Percentiles rank a stretch among this genome's conserved stretches.
Evolutionary conservation across 2,797 vertebrate species (phyloP).

Genomic region (Poecilia wingei): DNA sequence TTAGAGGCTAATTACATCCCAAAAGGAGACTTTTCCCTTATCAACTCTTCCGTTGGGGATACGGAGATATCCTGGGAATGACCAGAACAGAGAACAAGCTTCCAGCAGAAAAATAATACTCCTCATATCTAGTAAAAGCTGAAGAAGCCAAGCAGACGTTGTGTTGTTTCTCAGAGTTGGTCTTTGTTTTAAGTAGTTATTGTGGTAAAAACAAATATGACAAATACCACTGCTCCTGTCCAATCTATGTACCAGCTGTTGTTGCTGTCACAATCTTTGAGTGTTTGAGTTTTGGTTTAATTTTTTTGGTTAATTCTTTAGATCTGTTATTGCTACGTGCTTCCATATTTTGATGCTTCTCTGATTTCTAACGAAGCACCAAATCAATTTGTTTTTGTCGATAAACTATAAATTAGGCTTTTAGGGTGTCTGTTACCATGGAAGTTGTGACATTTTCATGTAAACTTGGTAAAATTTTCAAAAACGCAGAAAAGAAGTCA

Average conservation of each 20-base stretch:
- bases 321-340: neutral
- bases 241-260: neutral
- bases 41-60: neutral
- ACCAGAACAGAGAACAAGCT: neutral
- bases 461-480: too few species aligned
- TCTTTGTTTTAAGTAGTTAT: neutral
- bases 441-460: too few species aligned
- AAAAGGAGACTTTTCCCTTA: neutral
- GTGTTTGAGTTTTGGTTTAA: neutral
- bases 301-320: neutral
- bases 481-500: too few species aligned
- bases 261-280: neutral
- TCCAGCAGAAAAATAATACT: neutral
- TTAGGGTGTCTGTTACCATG: neutral
- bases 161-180: neutral
- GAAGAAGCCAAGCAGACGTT: neutral
- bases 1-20: neutral
- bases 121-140: neutral
- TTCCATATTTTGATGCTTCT: neutral
- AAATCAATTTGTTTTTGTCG: neutral
- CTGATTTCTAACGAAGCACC: neutral
- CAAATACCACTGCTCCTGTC: neutral
- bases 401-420: neutral
- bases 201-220: neutral
- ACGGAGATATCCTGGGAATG: neutral